Percentiles rank a stretch among this genome's conserved stretches.
These are phyloP conservation scores for Chitala chitala DNA, from an alignment of 2,113 vertebrate species.

Conservation along the genomic window DNA sequence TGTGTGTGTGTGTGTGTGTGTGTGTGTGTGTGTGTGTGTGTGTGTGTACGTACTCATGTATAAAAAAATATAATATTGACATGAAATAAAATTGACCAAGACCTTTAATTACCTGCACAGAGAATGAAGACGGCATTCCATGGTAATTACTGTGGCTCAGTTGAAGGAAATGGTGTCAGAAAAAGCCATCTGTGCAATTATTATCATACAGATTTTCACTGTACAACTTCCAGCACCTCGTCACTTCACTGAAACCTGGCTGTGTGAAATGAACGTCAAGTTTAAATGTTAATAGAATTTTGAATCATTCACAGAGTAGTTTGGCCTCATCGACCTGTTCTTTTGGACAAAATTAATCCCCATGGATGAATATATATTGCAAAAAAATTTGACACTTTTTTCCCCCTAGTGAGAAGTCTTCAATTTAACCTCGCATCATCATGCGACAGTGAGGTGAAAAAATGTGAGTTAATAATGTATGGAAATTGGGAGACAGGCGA, in stretches of 20 bases:
- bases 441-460: slow-evolving; percentile 11
- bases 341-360: slow-evolving; percentile 45
- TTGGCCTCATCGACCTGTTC: slow-evolving; percentile 58
- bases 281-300: slow-evolving; percentile 70
- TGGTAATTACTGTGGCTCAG: slow-evolving; percentile 16
- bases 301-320: slow-evolving; percentile 64
- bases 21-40: no score
- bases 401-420: slow-evolving; percentile 29
- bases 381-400: slow-evolving; percentile 26
- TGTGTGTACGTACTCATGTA: no score
- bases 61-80: no score
- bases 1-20: no score
- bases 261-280: slow-evolving; percentile 67
- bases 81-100: neutral
- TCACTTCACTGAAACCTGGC: slow-evolving; percentile 44
- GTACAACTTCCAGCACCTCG: slow-evolving; percentile 30
- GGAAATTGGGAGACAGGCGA: slow-evolving; percentile 18
- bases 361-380: slow-evolving; percentile 52
- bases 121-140: slow-evolving; percentile 15
- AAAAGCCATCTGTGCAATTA: slow-evolving; percentile 39
- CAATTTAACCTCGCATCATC: slow-evolving; percentile 15
- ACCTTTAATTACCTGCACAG: slow-evolving; percentile 10
- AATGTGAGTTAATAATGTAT: slow-evolving; percentile 28
- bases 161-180: slow-evolving; percentile 29
- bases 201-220: slow-evolving; percentile 28